Evolutionary conservation across 92 coral and sea anemone species (phyloP).

Genomic region (Zoanthus gigantus): DNA sequence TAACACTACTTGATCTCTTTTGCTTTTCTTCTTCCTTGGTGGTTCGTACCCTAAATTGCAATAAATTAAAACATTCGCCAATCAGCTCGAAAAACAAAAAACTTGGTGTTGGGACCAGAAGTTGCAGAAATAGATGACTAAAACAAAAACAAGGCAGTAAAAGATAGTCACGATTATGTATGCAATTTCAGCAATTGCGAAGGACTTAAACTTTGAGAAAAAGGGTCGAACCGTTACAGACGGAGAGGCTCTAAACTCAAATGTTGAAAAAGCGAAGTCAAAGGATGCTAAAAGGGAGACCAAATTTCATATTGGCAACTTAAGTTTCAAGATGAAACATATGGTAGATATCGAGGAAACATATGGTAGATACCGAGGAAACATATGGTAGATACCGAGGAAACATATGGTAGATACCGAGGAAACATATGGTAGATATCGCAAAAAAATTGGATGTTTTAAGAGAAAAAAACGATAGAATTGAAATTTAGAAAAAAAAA

Average conservation of each 20-base stretch:
- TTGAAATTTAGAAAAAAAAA: too few relatives aligned
- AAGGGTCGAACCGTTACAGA: not conserved
- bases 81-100: not conserved
- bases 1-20: constrained; percentile 92
- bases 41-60: constrained; percentile 79
- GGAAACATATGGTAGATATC: too few relatives aligned
- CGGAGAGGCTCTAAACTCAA: not conserved
- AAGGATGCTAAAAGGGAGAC: too few relatives aligned
- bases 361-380: too few relatives aligned
- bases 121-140: not conserved
- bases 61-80: not conserved
- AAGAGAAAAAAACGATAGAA: too few relatives aligned
- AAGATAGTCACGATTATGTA: not conserved
- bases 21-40: constrained; percentile 57
- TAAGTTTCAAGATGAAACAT: too few relatives aligned
- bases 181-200: not conserved
- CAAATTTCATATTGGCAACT: too few relatives aligned
- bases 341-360: too few relatives aligned
- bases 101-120: not conserved
- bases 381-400: too few relatives aligned
- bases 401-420: too few relatives aligned
- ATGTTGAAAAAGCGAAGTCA: not conserved
- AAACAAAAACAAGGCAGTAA: not conserved
- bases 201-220: not conserved
- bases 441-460: too few relatives aligned